Base-by-base conservation (phyloP, 2,797 vertebrate genomes). In the Borostomias antarcticus region DNA sequence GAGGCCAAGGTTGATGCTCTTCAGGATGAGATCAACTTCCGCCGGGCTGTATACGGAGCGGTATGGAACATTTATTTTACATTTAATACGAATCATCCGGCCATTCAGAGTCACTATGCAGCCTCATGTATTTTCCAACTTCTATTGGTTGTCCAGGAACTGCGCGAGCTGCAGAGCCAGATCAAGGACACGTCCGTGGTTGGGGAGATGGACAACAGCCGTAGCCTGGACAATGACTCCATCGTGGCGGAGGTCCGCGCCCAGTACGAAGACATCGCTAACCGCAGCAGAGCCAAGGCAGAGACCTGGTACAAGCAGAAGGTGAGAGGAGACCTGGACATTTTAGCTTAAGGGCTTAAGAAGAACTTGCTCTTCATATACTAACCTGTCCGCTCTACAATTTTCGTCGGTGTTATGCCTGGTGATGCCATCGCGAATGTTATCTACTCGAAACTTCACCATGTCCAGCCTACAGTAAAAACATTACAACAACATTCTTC, bases 11-110 rank as follows among this genome's bases (percentile, higher is more conserved):
- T 80, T 1, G 94, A 97, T 13, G 77, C 85, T 0, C 91, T 98
- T 81, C 90, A 88, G 63, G 96, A 98, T 51, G 96, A 99, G 79
- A 94, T 97, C 76, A 94, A 94, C 86, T 98, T 99, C 95, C 89
- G 96, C 84, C 94, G 91, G 86, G 88, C 91, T 15, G 56, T 98
- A 57, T 97, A 92, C 1, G 95, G 97, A 1, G 82, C 90, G 73
- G 96, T 98, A 89, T 82, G 90, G 76, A 70, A 6, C 43, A 21
- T 30, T 19, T 51, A 48, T 21, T 47, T 26, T 37, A 60, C 26
- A 33, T 52, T 9, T 30, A 5, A 2, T 17, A n/a, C 13, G n/a
- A 23, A 13, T 25, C 19, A 52, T 13, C 50, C n/a, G n/a, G 6
- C 47, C 8, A 50, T 50, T 8, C n/a, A 13, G 29, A 13, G 13